phyloP scores from a whole-genome alignment of 2,797 vertebrate species.

The Sebastes hubbsi region DNA sequence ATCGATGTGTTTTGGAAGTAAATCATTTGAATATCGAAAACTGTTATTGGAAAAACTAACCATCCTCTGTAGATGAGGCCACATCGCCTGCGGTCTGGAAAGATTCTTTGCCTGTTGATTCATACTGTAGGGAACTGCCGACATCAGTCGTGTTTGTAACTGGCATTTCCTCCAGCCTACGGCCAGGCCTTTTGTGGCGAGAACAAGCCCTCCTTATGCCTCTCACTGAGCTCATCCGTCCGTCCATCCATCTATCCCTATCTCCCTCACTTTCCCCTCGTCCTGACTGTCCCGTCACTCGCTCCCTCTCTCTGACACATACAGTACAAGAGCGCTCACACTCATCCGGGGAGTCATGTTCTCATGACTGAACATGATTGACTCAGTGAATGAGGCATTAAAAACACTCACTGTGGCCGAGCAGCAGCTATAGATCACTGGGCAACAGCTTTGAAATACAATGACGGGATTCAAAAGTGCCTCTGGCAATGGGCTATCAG shows the following conservation, averaged over 20 bases:
- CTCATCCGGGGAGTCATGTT: slow-evolving; percentile 70
- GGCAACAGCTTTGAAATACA: slow-evolving; percentile 73
- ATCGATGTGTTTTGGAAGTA: slow-evolving; percentile 36
- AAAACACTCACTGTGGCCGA: slow-evolving; percentile 62
- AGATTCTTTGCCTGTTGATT: slow-evolving; percentile 77
- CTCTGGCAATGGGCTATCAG: slow-evolving; percentile 70
- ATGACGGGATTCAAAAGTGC: slow-evolving; percentile 74
- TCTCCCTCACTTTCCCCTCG: slow-evolving; percentile 53
- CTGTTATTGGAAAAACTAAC: slow-evolving; percentile 66
- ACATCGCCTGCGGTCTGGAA: slow-evolving; percentile 66
- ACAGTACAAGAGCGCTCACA: slow-evolving; percentile 56
- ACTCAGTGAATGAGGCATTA: slow-evolving; percentile 75
- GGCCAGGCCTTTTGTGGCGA: slow-evolving; percentile 78
- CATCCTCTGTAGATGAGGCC: slow-evolving; percentile 47
- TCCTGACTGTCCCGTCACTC: slow-evolving; percentile 46
- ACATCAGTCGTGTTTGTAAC: slow-evolving; percentile 76
- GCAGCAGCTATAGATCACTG: slow-evolving; percentile 74
- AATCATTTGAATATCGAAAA: slow-evolving; percentile 60
- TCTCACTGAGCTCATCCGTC: slow-evolving; percentile 79
- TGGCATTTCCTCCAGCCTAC: slow-evolving; percentile 83
- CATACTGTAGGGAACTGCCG: slow-evolving; percentile 68
- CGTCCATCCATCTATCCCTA: slow-evolving; percentile 62
- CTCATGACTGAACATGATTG: slow-evolving; percentile 78
- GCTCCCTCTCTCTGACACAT: slow-evolving; percentile 66
- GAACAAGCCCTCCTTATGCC: slow-evolving; percentile 81